Percentiles rank a stretch among this genome's conserved stretches.
phyloP scores from a whole-genome alignment of 2,797 vertebrate species.

The Micrastur ruficollis region DNA sequence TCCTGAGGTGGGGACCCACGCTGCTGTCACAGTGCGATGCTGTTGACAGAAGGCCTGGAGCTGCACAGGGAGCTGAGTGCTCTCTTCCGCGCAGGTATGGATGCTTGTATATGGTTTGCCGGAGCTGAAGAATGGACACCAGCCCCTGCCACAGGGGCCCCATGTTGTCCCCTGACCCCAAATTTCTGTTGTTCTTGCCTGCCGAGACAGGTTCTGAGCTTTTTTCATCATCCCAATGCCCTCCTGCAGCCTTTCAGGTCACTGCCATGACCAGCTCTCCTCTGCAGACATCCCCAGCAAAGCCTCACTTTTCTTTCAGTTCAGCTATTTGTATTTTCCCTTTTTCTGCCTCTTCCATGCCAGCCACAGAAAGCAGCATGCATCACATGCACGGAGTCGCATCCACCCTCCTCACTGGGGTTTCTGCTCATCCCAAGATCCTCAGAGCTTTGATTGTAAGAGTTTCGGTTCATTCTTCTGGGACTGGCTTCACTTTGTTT shows the following conservation, averaged over 20 bases:
- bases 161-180: not conserved
- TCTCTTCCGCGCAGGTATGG: not conserved
- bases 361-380: not conserved
- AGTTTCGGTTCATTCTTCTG: not conserved
- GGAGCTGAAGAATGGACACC: not conserved
- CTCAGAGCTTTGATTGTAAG: not conserved
- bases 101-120: not conserved
- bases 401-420: rapidly evolving
- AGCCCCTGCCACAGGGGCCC: not conserved
- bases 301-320: not conserved
- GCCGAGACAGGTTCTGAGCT: not conserved
- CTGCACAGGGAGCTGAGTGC: not conserved
- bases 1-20: not conserved
- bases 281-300: not conserved
- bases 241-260: not conserved
- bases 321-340: not conserved
- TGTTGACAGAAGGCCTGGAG: not conserved
- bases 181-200: not conserved
- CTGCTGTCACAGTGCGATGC: rapidly evolving
- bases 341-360: not conserved
- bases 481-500: not conserved
- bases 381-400: not conserved
- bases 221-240: not conserved
- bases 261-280: not conserved
- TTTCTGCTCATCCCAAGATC: not conserved